Conservation (phyloP, 2,888 invertebrate species). For the Tanytarsus gracilentus region DNA sequence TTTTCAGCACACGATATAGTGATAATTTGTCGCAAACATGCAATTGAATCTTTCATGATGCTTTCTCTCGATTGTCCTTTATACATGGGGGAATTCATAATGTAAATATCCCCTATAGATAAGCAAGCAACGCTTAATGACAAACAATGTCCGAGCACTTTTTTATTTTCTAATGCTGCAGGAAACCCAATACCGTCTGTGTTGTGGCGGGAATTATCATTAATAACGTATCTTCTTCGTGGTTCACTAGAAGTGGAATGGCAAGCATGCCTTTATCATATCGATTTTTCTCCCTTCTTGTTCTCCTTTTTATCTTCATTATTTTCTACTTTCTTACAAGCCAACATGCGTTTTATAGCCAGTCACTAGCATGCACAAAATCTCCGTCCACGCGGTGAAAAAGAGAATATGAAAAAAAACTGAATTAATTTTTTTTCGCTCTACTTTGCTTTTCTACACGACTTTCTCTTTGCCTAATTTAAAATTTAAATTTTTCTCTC, state of each 20-base stretch:
- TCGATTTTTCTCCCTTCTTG: conserved; percentile 7
- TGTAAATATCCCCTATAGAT: too few species aligned
- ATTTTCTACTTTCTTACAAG: conserved; percentile 1
- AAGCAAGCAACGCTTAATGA: too few species aligned
- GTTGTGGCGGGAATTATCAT: conserved; percentile 1
- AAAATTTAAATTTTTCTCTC: background rate
- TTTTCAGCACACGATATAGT: background rate
- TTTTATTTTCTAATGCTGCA: background rate
- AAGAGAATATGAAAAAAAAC: background rate
- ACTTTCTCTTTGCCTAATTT: background rate
- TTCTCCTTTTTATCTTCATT: background rate
- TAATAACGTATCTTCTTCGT: background rate
- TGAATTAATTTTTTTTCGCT: conserved; percentile 2
- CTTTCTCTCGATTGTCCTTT: background rate
- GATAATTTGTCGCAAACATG: conserved; percentile 21
- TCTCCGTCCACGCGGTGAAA: background rate
- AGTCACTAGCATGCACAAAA: background rate
- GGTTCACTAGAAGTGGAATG: background rate
- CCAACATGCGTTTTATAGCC: background rate
- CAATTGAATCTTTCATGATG: conserved; percentile 15
- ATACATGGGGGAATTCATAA: background rate
- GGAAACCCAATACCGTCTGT: background rate
- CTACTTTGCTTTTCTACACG: too few species aligned
- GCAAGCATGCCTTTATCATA: background rate
- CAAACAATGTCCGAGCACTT: background rate